Evolutionary conservation across 2,888 invertebrate genomes (phyloP).

Genomic region (Cephus sareptanus): DNA sequence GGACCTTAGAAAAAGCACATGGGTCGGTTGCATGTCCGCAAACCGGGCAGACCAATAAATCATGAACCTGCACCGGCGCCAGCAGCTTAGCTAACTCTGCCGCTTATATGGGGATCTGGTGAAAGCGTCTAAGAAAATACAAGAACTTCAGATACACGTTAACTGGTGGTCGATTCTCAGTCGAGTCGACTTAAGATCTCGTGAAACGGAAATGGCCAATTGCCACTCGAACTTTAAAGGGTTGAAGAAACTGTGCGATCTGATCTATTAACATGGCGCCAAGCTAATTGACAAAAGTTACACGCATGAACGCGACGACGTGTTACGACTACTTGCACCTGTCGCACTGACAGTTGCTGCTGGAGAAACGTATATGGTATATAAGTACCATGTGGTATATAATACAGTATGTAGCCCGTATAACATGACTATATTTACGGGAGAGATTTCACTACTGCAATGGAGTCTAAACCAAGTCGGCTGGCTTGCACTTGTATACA

Average conservation of each 20-base stretch:
- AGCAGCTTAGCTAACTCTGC: conserved; percentile 48
- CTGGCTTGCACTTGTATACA: not conserved
- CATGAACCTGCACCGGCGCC: conserved; percentile 54
- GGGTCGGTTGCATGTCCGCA: conserved; percentile 11
- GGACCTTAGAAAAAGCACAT: not conserved
- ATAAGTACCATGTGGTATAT: not conserved
- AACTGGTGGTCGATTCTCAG: not conserved
- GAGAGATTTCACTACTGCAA: not conserved
- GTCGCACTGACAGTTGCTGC: not conserved
- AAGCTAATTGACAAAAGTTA: not conserved
- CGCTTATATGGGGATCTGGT: conserved; percentile 30
- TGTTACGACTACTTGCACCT: not conserved
- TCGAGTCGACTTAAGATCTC: not conserved
- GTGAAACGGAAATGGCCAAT: not conserved
- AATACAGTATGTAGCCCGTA: not conserved
- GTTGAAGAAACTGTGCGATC: not conserved
- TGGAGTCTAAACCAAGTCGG: not conserved
- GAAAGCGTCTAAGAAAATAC: conserved; percentile 19
- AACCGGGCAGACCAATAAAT: conserved; percentile 52
- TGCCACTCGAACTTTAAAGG: not conserved
- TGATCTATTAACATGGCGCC: not conserved
- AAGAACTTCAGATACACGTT: not conserved
- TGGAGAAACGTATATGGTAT: not conserved
- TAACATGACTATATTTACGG: not conserved
- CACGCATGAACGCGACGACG: not conserved